phyloP scores from a whole-genome alignment of 2,113 vertebrate species.

The Oreotrochilus melanogaster region DNA sequence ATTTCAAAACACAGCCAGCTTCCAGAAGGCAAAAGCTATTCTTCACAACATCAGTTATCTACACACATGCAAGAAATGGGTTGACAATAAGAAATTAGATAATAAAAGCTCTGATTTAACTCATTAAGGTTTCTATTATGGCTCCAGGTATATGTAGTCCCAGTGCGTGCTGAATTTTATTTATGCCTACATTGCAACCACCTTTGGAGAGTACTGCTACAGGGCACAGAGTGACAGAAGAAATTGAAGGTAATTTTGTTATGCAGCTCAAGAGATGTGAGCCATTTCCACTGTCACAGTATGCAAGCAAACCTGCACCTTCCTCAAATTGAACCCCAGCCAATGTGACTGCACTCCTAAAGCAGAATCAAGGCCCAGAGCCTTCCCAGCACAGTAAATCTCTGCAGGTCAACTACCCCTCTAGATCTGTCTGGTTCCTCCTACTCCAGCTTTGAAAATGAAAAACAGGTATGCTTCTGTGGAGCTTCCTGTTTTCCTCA shows the following conservation, averaged over 20 bases:
- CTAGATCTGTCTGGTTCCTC: neutral
- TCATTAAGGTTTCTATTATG: constrained; percentile 18
- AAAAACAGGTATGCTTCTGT: neutral
- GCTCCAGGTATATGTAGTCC: neutral
- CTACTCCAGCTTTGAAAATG: neutral
- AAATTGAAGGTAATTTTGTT: neutral
- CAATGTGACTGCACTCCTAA: neutral
- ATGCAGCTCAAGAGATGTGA: neutral
- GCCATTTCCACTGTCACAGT: neutral
- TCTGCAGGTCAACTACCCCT: neutral
- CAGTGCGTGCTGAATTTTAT: neutral
- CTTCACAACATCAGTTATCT: constrained; percentile 14
- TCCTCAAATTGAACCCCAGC: neutral
- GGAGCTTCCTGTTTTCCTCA: neutral
- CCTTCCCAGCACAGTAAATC: neutral
- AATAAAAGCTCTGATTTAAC: constrained; percentile 46
- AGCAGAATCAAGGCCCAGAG: neutral
- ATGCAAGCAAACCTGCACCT: neutral
- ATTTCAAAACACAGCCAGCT: constrained; percentile 27
- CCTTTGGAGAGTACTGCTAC: neutral
- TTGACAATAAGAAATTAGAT: constrained; percentile 26
- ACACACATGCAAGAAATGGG: neutral
- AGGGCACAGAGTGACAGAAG: neutral
- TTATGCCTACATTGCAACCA: neutral
- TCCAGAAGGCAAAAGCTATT: constrained; percentile 7